Percentiles rank a stretch among this genome's conserved stretches.
phyloP scores from a whole-genome alignment of 2,888 invertebrate species.

The Oscheius myriophilus region DNA sequence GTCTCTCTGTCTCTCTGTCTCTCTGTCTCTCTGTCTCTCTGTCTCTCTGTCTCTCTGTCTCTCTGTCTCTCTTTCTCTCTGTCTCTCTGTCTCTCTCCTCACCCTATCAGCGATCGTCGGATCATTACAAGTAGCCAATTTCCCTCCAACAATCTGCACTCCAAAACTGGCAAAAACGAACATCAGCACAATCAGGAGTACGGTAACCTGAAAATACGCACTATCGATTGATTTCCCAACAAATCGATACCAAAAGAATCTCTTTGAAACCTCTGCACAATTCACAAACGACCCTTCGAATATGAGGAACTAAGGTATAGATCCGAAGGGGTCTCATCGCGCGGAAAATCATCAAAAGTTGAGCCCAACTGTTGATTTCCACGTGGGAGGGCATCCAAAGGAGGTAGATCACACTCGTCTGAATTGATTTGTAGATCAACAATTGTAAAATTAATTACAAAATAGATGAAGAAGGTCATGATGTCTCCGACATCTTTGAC shows the following conservation, averaged over 20 bases:
- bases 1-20: not conserved
- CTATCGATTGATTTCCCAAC: not conserved
- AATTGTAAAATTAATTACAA: constrained; percentile 77
- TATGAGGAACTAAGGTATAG: constrained; percentile 91
- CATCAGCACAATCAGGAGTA: constrained; percentile 93
- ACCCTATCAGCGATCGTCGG: constrained; percentile 78
- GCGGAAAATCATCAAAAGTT: constrained; percentile 91
- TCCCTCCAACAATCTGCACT: constrained; percentile 95
- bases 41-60: too few relatives aligned
- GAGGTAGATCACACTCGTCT: constrained; percentile 77
- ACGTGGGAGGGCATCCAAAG: constrained; percentile 94
- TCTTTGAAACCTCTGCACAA: constrained; percentile 98
- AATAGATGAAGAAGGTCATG: constrained; percentile 96
- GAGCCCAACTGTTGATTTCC: constrained; percentile 90
- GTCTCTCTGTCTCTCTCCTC: not conserved
- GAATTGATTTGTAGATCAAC: not conserved
- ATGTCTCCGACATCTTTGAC: constrained; percentile 96
- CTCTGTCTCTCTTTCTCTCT: not conserved
- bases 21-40: not conserved
- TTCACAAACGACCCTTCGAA: constrained; percentile 98
- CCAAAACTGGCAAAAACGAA: constrained; percentile 99
- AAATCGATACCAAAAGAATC: constrained; percentile 82
- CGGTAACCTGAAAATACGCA: constrained; percentile 81
- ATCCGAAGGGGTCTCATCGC: constrained; percentile 94
- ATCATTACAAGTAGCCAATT: constrained; percentile 95